A percentile compares a stretch with the other conserved stretches of the same genome.
These are phyloP conservation scores for Tetrao urogallus DNA, from an alignment of 2,113 vertebrate species.

Conservation along the genomic window DNA sequence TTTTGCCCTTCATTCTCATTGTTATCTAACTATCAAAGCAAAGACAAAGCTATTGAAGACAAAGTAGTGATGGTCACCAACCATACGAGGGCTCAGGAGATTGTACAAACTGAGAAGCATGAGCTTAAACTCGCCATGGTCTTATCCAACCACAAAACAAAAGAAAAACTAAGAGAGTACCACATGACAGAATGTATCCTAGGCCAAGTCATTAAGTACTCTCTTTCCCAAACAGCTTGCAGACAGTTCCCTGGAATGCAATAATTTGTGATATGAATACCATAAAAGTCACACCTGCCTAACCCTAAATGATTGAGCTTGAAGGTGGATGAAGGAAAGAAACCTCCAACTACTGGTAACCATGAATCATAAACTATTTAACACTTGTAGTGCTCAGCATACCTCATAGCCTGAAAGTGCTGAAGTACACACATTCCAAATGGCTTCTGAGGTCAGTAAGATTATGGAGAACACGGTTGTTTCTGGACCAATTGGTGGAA, in stretches of 20 bases:
- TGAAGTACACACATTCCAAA: neutral
- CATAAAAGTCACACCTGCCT: neutral
- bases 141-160: constrained; percentile 3
- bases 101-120: neutral
- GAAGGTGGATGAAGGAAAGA: neutral
- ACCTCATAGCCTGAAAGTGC: fast-evolving
- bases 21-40: neutral
- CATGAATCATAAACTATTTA: neutral
- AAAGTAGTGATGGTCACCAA: neutral
- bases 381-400: neutral
- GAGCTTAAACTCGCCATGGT: neutral
- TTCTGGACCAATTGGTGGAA: neutral
- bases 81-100: neutral
- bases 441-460: neutral
- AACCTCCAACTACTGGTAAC: neutral
- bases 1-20: neutral
- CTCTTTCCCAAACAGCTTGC: neutral
- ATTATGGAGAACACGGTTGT: neutral
- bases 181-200: constrained; percentile 5
- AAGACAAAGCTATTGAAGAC: neutral
- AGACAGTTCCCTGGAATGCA: constrained; percentile 36
- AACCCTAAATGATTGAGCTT: neutral
- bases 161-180: neutral
- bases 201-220: neutral
- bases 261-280: neutral